Percentiles rank a stretch among this genome's conserved stretches.
Conservation (phyloP, 30 jellyfish, hydroid and myxozoan species). For the Turritopsis dohrnii region DNA sequence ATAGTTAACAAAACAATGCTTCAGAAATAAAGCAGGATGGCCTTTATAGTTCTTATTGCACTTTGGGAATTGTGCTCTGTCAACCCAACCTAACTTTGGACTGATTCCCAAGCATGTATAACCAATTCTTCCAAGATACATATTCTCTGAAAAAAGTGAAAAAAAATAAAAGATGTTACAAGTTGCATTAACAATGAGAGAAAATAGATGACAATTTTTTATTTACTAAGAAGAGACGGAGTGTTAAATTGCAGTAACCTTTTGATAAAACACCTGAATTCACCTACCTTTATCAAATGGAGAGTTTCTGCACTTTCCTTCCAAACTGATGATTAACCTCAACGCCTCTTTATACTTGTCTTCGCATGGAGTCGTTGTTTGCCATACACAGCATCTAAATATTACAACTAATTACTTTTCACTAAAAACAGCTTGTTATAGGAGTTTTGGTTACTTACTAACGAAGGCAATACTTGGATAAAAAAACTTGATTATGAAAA, state of each 20-base stretch:
- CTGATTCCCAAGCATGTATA: constrained; percentile 13
- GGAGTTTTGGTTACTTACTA: no score
- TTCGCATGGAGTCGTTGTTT: not conserved
- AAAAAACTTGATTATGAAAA: no score
- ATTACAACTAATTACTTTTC: not conserved
- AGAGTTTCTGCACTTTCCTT: constrained; percentile 4
- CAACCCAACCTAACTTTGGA: not conserved
- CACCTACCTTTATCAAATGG: not conserved
- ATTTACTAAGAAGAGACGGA: no score
- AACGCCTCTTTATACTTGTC: constrained; percentile 1
- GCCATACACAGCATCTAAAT: not conserved
- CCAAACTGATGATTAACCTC: not conserved
- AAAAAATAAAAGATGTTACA: not conserved
- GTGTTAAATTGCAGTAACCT: no score
- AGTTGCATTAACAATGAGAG: no score
- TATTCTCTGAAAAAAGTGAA: not conserved
- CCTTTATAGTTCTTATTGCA: not conserved
- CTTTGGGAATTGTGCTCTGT: not conserved
- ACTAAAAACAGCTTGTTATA: not conserved
- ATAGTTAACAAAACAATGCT: not conserved
- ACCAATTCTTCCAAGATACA: not conserved
- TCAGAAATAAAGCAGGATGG: not conserved
- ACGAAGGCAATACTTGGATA: no score
- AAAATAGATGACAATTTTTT: no score
- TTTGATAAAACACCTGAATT: no score